phyloP scores from a whole-genome alignment of 2,888 invertebrate species.

The Lobophora halterata region DNA sequence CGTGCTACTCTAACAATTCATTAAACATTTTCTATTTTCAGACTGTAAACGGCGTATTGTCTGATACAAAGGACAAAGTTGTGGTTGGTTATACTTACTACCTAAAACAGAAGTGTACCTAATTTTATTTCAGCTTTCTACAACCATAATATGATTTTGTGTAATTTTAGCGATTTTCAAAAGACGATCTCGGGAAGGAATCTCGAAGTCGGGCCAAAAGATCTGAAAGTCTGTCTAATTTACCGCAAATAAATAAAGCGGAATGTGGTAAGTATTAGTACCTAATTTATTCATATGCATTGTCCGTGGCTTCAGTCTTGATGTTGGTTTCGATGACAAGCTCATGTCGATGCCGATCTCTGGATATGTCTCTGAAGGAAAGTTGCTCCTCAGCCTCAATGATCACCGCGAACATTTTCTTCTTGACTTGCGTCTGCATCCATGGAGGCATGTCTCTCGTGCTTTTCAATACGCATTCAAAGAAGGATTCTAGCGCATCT shows the following conservation, averaged over 20 bases:
- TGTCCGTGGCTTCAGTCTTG: slow-evolving; percentile 55
- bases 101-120: not conserved
- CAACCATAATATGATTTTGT: not conserved
- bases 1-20: not conserved
- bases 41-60: slow-evolving; percentile 46
- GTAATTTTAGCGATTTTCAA: slow-evolving; percentile 6
- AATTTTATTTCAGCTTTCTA: too few species aligned
- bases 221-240: slow-evolving; percentile 1
- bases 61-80: slow-evolving; percentile 18
- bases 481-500: slow-evolving; percentile 66
- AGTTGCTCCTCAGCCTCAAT: slow-evolving; percentile 67
- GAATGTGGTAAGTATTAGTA: slow-evolving; percentile 11
- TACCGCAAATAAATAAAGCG: not conserved
- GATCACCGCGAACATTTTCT: slow-evolving; percentile 69
- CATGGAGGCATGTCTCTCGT: slow-evolving; percentile 67
- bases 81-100: slow-evolving; percentile 26
- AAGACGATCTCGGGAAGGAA: slow-evolving; percentile 1
- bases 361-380: slow-evolving; percentile 39
- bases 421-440: slow-evolving; percentile 75
- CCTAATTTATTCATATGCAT: slow-evolving; percentile 1
- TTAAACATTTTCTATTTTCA: slow-evolving; percentile 32
- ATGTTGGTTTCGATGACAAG: slow-evolving; percentile 49
- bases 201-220: slow-evolving; percentile 5
- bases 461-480: slow-evolving; percentile 62
- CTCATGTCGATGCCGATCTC: slow-evolving; percentile 19